Evolutionary conservation across 2,797 vertebrate genomes (phyloP), one percentile per base, ranked within the genome.

Genomic region (Esox masquinongy): DNA sequence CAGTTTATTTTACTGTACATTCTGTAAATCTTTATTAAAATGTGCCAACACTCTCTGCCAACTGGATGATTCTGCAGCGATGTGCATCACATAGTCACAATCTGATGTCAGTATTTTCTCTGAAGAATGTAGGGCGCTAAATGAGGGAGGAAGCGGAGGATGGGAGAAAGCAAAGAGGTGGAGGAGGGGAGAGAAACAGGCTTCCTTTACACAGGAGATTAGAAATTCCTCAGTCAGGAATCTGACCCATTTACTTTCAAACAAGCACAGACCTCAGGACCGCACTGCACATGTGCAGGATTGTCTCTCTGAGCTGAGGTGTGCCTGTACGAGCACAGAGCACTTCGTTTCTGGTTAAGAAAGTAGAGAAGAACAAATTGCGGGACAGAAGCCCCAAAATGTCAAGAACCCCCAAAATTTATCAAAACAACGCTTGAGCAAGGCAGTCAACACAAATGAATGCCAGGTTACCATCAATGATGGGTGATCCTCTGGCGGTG

Each of bases 161-260:
- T 49, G 0, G 63, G 53, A 24, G 15, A 77, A 36, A 24, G 50
- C 12, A 12, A 26, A 68, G 50, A 71, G 5, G 31, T 68, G 24
- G 72, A 5, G 11, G 36, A 39, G 24, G 43, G 15, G 77, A 78
- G 50, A 77, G 73, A 80, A 86, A 83, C 86, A 91, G 88, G 92
- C 87, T 78, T 67, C 70, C 82, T 87, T 91, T 86, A 90, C 82
- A 90, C 82, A 88, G 88, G 84, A 92, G 92, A 82, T 85, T 81
- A 84, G 81, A 80, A 79, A 90, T 90, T 90, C 91, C 88, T 91
- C 83, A 59, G 84, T 87, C 69, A 91, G 89, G 91, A 94, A 93
- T 92, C 88, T 94, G 93, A 95, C 93, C 93, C 87, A 94, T 86
- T 94, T 92, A 88, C 83, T 90, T 87, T 85, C 86, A 91, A 83